Conservation (phyloP, 2,888 invertebrate genomes). For the Standfussiana lucernea region DNA sequence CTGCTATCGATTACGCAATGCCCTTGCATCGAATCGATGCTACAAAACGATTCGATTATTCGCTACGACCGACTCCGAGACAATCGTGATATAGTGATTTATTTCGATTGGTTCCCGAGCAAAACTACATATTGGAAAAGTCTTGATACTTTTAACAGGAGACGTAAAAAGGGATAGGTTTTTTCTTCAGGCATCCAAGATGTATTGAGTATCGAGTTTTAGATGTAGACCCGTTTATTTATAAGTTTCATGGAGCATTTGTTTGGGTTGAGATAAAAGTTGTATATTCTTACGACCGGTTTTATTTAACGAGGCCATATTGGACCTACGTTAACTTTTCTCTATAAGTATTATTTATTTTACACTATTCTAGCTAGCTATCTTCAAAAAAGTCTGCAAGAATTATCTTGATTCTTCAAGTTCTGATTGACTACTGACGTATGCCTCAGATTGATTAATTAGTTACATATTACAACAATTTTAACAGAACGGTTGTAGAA, state of each 20-base stretch:
- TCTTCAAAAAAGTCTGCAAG: background rate
- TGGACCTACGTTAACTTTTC: background rate
- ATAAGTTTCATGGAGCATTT: constrained; percentile 43
- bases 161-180: constrained; percentile 58
- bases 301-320: constrained; percentile 4
- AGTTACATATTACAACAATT: background rate
- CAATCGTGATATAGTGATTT: constrained; percentile 70
- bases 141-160: constrained; percentile 57
- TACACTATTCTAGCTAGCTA: background rate
- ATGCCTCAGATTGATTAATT: background rate
- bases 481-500: background rate
- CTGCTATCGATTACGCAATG: constrained; percentile 66
- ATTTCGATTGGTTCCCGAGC: constrained; percentile 68
- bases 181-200: constrained; percentile 60
- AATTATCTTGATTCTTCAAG: background rate
- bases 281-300: constrained; percentile 1
- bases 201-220: constrained; percentile 54
- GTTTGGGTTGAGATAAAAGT: constrained; percentile 38
- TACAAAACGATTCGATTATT: constrained; percentile 69
- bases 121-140: constrained; percentile 72
- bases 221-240: constrained; percentile 46
- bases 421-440: background rate
- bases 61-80: constrained; percentile 62
- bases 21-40: constrained; percentile 68
- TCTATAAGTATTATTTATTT: background rate